Evolutionary conservation across 1,140 invertebrate genomes (phyloP).

Genomic region (Panagrolaimus sp.): DNA sequence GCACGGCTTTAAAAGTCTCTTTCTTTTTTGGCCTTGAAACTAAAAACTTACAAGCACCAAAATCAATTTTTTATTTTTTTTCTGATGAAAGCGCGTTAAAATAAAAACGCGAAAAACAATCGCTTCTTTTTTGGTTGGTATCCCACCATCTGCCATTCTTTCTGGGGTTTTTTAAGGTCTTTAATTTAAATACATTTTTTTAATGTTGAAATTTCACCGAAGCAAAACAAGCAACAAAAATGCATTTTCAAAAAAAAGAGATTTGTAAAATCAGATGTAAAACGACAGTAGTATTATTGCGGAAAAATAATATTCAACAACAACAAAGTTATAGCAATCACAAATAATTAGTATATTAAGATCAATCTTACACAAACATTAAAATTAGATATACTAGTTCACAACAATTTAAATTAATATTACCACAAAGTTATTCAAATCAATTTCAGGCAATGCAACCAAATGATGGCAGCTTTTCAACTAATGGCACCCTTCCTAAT

Average conservation of each 20-base stretch:
- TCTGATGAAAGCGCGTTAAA: neutral
- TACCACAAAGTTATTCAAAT: no score
- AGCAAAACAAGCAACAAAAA: neutral
- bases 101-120: neutral
- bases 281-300: no score
- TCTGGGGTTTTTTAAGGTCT: neutral
- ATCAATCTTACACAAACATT: no score
- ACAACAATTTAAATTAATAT: no score
- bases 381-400: no score
- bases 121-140: no score
- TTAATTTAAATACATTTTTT: neutral
- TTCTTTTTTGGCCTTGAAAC: conserved; percentile 1
- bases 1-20: neutral
- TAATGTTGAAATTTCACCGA: neutral
- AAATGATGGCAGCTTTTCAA: no score
- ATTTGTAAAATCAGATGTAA: neutral
- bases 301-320: no score
- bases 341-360: no score
- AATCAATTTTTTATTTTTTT: neutral
- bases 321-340: no score
- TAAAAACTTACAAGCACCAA: neutral
- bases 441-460: no score
- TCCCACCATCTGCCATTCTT: conserved; percentile 3
- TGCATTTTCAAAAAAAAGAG: neutral
- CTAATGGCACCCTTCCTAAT: no score